phyloP scores from a whole-genome alignment of 2,113 vertebrate genomes.

The Gambusia holbrooki region DNA sequence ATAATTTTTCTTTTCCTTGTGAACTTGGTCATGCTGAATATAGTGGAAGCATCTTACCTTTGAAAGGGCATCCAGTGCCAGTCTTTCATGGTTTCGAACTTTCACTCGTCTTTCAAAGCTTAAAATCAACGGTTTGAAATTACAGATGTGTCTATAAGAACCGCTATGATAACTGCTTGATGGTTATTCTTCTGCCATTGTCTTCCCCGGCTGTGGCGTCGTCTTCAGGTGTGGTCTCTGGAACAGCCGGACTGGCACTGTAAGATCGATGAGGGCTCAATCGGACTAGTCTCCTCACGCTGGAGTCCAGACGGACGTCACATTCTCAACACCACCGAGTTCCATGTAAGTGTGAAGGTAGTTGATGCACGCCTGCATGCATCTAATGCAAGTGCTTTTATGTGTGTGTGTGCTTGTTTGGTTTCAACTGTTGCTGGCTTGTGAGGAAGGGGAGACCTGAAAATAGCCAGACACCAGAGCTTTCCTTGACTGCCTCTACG shows the following conservation, averaged over 20 bases:
- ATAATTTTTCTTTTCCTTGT: background rate
- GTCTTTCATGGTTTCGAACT: conserved; percentile 79
- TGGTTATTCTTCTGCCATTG: conserved; percentile 5
- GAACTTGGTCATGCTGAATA: conserved; percentile 8
- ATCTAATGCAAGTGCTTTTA: conserved; percentile 63
- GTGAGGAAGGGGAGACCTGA: conserved; percentile 76
- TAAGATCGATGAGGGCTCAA: conserved; percentile 96
- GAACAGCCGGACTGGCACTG: conserved; percentile 97
- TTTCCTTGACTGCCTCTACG: conserved; percentile 67
- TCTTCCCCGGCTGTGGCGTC: conserved; percentile 4
- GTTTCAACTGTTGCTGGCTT: conserved; percentile 83
- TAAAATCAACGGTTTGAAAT: conserved; percentile 21
- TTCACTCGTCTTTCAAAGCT: conserved; percentile 23
- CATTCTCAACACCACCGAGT: conserved; percentile 97
- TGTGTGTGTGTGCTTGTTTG: conserved; percentile 55
- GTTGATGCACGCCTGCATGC: conserved; percentile 51
- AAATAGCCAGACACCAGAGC: conserved; percentile 80
- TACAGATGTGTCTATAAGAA: background rate
- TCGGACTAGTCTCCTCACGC: conserved; percentile 91
- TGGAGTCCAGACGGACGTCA: conserved; percentile 99
- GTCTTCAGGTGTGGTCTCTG: conserved; percentile 91
- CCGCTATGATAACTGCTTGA: conserved; percentile 19
- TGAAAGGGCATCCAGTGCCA: conserved; percentile 82
- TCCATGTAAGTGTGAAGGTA: conserved; percentile 90
- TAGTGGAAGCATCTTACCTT: conserved; percentile 74